Base-by-base conservation (phyloP, 2,888 invertebrate species). In the Psylliodes chrysocephalus region DNA sequence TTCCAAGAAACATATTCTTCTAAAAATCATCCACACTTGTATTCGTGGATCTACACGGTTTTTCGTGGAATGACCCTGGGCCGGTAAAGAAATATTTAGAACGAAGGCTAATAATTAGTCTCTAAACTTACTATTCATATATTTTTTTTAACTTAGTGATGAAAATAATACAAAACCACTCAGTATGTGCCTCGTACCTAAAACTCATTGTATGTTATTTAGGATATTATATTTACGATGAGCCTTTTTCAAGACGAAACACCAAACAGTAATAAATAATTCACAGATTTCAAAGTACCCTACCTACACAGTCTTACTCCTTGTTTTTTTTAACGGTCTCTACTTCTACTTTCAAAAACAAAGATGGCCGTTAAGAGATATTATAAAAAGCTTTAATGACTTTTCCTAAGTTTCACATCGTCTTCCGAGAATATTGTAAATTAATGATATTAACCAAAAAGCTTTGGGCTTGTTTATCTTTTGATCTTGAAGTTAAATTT, bases 401-500 rank as follows among this genome's bases (percentile, higher is more conserved):
- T 61, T 54, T 54, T 38, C 47, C 14, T 42, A 54, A 63, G 57
- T 63, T 57, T 57, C 42, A 14, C 49, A 51, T 40, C 63, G 38
- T 63, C 52, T 56, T 44, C 38, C 22, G 44, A 52, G 57, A 19
- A 19, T 14, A 57, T 42, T 52, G 46, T 63, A 44, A 63, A 63
- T 63, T 63, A 63, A 63, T 57, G 46, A 63, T 57, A 38, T 35
- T 38, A 40, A n/a, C 17, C 49, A 28, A 63, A 49, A 57, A 63
- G 63, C 63, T 63, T 63, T 63, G 18, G 46, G 35, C 57, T 51
- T 52, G 46, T 46, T 52, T 57, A 51, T 51, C 56, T 63, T 55
- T 30, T 63, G 53, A 53, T 44, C 33, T 28, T 53, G 15, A 25
- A 30, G 53, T 54, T 60, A 28, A 60, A 46, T 59, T 46, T 54